Evolutionary conservation across 2,113 vertebrate genomes (phyloP), one percentile per base, ranked within the genome.

Genomic region (Cryptomyrus ogoouensis): DNA sequence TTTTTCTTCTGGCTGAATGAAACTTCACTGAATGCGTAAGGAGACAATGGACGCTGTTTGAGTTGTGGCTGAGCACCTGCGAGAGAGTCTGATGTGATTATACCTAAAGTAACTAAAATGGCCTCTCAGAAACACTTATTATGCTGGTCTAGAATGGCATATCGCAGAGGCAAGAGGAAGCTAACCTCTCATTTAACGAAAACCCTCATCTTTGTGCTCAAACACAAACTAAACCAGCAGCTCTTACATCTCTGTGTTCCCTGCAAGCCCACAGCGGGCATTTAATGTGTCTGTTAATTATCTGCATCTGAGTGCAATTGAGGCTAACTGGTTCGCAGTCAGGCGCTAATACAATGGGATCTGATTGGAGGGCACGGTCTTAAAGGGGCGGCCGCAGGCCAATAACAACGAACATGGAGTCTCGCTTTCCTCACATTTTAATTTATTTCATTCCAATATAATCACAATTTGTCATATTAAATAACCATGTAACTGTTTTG

Each of bases 251-350:
- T 80, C 74, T 80, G 74, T 7, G 5, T 80, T 80, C 74, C 74
- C 74, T 80, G 31, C 31, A 80, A 80, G 35, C 74, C 74, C 74
- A 19, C 74, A 80, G 74, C 35, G 0, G 74, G 74, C 35, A 35
- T 80, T 80, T 80, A 39, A 80, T 80, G 74, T 80, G 74, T 42
- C 74, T 80, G 74, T 80, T 80, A 80, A 80, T 80, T 80, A 80
- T 80, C 74, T 42, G 35, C 74, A 80, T 80, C 74, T 80, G 31
- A 42, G 31, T 35, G 35, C 74, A 80, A 80, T 42, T 80, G 74
- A 80, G 74, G 74, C 31, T 80, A 80, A 80, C 13, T 42, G 74
- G 31, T 80, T 80, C 74, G 27, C 35, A 80, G 74, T 80, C 74
- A 42, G 74, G 74, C 31, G 74, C 74, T 39, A 80, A 80, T 70